Conservation (phyloP, 2,797 vertebrate species). For the Okamejei kenojei region DNA sequence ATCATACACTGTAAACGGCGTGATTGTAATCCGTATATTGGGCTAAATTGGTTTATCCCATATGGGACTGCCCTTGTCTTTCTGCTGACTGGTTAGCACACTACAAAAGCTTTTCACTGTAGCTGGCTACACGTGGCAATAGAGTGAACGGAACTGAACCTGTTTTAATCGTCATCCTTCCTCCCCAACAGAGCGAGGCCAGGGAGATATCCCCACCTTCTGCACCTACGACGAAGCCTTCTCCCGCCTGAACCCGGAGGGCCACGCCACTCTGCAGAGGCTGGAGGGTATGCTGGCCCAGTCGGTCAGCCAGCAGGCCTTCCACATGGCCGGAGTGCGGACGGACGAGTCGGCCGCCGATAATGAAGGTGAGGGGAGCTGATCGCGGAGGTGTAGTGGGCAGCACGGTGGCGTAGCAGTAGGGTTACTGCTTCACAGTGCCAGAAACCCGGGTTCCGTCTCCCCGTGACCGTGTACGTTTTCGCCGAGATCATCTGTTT, state of each 20-base stretch:
- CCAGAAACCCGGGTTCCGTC: too few relatives aligned
- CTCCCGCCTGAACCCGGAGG: constrained; percentile 78
- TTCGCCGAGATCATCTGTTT: too few relatives aligned
- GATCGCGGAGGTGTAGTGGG: background rate
- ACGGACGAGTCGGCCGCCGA: constrained; percentile 69
- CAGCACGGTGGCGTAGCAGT: too few relatives aligned
- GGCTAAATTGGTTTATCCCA: too few relatives aligned
- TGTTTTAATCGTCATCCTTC: background rate
- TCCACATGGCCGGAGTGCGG: constrained; percentile 88
- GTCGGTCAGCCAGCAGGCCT: constrained; percentile 67
- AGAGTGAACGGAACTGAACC: background rate
- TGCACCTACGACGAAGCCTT: constrained; percentile 93
- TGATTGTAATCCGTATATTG: too few relatives aligned
- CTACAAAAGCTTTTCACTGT: too few relatives aligned
- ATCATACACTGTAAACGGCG: too few relatives aligned
- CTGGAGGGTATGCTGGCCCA: constrained; percentile 90
- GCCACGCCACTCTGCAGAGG: constrained; percentile 82
- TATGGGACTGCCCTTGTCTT: too few relatives aligned
- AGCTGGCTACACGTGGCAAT: too few relatives aligned
- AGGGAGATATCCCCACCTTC: constrained; percentile 76
- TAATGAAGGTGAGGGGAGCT: constrained; percentile 67
- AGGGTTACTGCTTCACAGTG: too few relatives aligned
- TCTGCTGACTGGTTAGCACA: too few relatives aligned
- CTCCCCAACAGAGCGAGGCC: constrained; percentile 66
- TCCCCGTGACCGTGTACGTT: too few relatives aligned